Evolutionary conservation across 2,797 vertebrate genomes (phyloP).

Genomic region (Myotis pilosus): DNA sequence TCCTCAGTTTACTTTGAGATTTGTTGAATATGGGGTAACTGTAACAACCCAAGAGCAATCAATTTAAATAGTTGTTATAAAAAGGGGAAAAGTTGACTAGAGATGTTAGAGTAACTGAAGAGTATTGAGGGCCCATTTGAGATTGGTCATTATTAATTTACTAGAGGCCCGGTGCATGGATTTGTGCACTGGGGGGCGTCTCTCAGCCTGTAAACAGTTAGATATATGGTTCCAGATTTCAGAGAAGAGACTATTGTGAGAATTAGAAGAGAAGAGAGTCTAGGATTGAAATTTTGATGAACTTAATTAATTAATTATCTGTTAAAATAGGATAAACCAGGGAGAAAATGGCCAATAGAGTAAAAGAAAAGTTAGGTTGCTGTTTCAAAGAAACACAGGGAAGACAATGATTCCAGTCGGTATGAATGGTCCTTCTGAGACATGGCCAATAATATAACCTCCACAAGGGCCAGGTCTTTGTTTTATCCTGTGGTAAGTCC

Average conservation of each 20-base stretch:
- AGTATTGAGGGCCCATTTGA: neutral
- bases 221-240: neutral
- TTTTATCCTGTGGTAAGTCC: neutral
- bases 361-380: neutral
- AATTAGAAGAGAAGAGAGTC: neutral
- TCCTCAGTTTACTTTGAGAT: neutral
- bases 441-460: neutral
- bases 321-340: neutral
- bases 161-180: neutral
- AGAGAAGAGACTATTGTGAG: neutral
- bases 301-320: neutral
- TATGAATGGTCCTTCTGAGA: neutral
- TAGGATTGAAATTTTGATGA: neutral
- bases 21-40: neutral
- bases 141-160: constrained; percentile 4
- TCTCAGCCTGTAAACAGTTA: neutral
- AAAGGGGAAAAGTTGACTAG: neutral
- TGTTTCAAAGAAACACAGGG: neutral
- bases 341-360: neutral
- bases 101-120: neutral
- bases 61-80: neutral
- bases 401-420: neutral
- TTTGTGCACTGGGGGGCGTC: too few relatives aligned
- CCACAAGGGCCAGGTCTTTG: neutral
- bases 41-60: neutral